A percentile compares a stretch with the other conserved stretches of the same genome.
Conservation (phyloP, 2,888 invertebrate species). For the Protonemura montana region DNA sequence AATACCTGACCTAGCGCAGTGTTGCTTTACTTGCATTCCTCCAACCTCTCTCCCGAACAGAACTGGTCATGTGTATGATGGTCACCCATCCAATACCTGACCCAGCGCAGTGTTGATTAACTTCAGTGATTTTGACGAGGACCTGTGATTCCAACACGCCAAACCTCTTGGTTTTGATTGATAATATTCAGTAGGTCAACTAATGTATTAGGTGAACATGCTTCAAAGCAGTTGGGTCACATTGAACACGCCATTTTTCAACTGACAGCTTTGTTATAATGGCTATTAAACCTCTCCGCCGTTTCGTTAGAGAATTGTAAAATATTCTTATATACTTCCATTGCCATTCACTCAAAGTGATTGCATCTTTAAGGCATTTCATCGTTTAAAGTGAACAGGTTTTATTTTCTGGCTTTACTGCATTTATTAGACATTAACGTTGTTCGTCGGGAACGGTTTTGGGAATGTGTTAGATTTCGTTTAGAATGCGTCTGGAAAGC, state of each 20-base stretch:
- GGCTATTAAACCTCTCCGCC: not conserved
- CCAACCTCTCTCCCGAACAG: no score
- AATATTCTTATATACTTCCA: not conserved
- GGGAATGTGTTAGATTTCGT: not conserved
- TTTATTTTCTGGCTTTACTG: not conserved
- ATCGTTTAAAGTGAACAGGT: not conserved
- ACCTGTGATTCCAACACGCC: not conserved
- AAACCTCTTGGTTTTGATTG: not conserved
- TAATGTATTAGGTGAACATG: not conserved
- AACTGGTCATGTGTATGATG: no score
- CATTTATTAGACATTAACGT: not conserved
- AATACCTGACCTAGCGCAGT: no score
- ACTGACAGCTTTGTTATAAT: not conserved
- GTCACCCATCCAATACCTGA: no score
- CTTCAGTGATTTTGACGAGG: not conserved
- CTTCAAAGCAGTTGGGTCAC: not conserved
- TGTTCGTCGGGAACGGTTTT: not conserved
- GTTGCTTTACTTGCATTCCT: no score
- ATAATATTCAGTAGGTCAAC: not conserved
- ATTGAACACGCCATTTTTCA: not conserved
- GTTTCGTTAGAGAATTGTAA: not conserved
- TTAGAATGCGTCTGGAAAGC: no score
- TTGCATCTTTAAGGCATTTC: conserved; percentile 4
- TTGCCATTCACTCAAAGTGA: not conserved
- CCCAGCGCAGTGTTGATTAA: no score